Percentiles rank a stretch among this genome's conserved stretches.
Evolutionary conservation across 2,888 invertebrate species (phyloP).

Genomic region (Dasysyrphus albostriatus): DNA sequence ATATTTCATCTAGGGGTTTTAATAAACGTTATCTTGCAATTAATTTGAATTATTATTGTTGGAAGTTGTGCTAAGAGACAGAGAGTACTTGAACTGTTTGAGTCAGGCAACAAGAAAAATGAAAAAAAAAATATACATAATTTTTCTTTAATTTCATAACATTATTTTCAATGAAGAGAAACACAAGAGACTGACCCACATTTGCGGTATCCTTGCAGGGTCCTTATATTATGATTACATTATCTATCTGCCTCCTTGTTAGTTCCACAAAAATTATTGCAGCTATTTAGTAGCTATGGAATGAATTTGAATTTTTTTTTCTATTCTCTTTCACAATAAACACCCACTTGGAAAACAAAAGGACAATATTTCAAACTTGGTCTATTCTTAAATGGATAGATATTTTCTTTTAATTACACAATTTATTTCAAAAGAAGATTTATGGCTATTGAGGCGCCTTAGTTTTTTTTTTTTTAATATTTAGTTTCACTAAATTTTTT

Average conservation of each 20-base stretch:
- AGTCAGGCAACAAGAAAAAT: slow-evolving; percentile 8
- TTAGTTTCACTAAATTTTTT: background rate
- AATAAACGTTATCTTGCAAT: slow-evolving; percentile 33
- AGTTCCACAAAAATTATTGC: slow-evolving; percentile 60
- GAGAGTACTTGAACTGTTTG: slow-evolving; percentile 10
- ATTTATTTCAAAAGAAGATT: background rate
- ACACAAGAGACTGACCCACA: slow-evolving; percentile 67
- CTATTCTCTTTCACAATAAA: slow-evolving; percentile 29
- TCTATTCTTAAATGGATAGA: slow-evolving; percentile 10
- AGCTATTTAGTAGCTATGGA: slow-evolving; percentile 42
- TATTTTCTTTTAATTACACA: slow-evolving; percentile 10
- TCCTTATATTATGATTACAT: slow-evolving; percentile 47
- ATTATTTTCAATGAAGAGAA: slow-evolving; percentile 36
- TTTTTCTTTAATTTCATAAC: slow-evolving; percentile 21
- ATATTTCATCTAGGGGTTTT: background rate
- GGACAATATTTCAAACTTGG: slow-evolving; percentile 13
- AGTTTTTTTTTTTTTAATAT: background rate
- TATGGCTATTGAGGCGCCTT: background rate
- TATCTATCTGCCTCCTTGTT: slow-evolving; percentile 60
- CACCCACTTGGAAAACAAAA: slow-evolving; percentile 33
- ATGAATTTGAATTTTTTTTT: slow-evolving; percentile 36
- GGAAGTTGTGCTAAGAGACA: slow-evolving; percentile 8
- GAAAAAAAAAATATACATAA: background rate
- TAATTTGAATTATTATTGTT: slow-evolving; percentile 42
- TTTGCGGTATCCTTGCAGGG: slow-evolving; percentile 65